Evolutionary conservation across 2,113 vertebrate genomes (phyloP).

Genomic region (Agapornis roseicollis): DNA sequence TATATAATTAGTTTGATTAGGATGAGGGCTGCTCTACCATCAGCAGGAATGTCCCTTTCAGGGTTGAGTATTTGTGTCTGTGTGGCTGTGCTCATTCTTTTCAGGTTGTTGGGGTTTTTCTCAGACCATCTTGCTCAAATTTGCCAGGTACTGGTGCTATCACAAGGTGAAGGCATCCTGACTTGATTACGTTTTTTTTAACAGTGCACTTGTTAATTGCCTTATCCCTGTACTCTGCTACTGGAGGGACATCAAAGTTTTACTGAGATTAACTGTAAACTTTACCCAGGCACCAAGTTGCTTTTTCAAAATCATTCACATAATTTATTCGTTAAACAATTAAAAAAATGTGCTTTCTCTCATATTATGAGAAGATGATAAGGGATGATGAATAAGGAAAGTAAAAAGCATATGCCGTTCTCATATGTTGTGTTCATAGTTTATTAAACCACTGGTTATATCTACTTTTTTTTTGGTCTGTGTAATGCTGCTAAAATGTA

Average conservation of each 20-base stretch:
- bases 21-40: background rate
- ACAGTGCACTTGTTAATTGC: background rate
- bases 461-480: background rate
- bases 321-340: background rate
- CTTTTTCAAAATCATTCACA: background rate
- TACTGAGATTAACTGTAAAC: background rate
- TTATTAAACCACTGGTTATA: background rate
- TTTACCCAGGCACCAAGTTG: background rate
- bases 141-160: background rate
- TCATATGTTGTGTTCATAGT: background rate
- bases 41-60: background rate
- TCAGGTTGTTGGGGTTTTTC: background rate
- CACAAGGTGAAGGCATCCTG: background rate
- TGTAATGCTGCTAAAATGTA: background rate
- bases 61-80: background rate
- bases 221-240: background rate
- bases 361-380: background rate
- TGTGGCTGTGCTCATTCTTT: background rate
- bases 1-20: background rate
- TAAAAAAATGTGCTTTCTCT: background rate
- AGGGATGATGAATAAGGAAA: background rate
- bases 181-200: background rate
- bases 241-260: background rate
- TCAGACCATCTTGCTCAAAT: background rate
- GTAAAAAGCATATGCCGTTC: background rate